Evolutionary conservation across 92 coral and sea anemone genomes (phyloP).

Genomic region (Epizoanthus illoricatus): DNA sequence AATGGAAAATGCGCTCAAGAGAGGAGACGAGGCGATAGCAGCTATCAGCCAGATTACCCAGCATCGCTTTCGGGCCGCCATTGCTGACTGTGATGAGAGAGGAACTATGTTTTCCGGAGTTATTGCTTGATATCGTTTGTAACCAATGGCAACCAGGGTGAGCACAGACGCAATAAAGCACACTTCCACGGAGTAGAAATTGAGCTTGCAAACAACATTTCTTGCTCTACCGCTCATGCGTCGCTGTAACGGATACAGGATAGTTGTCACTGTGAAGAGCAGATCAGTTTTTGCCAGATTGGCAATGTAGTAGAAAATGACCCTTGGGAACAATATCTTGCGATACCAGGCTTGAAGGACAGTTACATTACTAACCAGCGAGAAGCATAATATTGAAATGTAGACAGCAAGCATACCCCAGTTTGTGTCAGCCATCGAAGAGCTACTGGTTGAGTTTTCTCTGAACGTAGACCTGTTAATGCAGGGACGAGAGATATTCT

Average conservation of each 20-base stretch:
- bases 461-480: not conserved
- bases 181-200: not conserved
- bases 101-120: not conserved
- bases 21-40: not conserved
- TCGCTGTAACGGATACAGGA: too few relatives aligned
- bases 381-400: not conserved
- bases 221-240: not conserved
- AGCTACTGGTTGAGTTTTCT: not conserved
- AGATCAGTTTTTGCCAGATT: not conserved
- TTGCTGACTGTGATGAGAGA: not conserved
- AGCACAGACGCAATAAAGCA: not conserved
- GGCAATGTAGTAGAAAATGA: not conserved
- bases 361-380: not conserved
- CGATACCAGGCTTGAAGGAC: too few relatives aligned
- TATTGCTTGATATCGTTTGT: not conserved
- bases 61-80: slow-evolving; percentile 12
- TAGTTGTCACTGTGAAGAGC: too few relatives aligned
- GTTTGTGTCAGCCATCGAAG: not conserved
- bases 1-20: slow-evolving; percentile 2
- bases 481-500: not conserved
- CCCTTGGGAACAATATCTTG: not conserved
- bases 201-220: not conserved
- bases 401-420: not conserved
- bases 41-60: slow-evolving; percentile 24
- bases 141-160: not conserved